Percentiles rank a stretch among this genome's conserved stretches.
Conservation (phyloP, 2,797 vertebrate genomes). For the Tokudaia muenninki region DNA sequence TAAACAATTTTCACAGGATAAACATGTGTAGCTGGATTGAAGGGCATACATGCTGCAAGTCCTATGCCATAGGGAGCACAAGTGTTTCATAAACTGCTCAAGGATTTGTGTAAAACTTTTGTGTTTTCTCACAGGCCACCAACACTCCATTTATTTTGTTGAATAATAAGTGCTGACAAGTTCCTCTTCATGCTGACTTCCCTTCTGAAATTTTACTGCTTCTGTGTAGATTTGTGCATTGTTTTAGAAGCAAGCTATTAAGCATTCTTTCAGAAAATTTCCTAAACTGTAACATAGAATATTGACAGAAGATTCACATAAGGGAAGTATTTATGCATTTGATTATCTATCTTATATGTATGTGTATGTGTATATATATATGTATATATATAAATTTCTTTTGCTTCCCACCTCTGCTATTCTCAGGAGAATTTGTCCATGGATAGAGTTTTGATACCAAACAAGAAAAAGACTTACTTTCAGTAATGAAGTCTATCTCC, state of each 20-base stretch:
- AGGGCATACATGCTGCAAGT: neutral
- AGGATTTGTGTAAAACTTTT: conserved; percentile 1
- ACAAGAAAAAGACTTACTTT: conserved; percentile 24
- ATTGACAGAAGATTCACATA: neutral
- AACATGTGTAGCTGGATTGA: neutral
- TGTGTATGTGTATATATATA: too few species aligned
- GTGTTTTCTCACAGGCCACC: neutral
- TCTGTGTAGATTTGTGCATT: neutral
- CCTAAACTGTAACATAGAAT: neutral
- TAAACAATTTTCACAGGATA: neutral
- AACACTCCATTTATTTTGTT: conserved; percentile 16
- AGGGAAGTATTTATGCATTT: neutral
- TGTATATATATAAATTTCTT: neutral
- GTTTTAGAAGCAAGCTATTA: neutral
- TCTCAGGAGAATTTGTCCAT: conserved; percentile 52
- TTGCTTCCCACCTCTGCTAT: conserved; percentile 11
- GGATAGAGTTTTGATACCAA: conserved; percentile 53
- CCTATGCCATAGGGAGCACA: neutral
- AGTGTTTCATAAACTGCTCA: conserved; percentile 32
- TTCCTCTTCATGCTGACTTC: conserved; percentile 56
- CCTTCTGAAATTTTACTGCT: neutral
- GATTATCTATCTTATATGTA: too few species aligned
- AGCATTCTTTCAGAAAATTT: neutral
- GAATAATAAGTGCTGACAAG: conserved; percentile 43
- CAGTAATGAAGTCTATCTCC: conserved; percentile 41